These are phyloP conservation scores for Drosophila pseudoananassae DNA, from an alignment of 1,140 invertebrate species.

Conservation along the genomic window DNA sequence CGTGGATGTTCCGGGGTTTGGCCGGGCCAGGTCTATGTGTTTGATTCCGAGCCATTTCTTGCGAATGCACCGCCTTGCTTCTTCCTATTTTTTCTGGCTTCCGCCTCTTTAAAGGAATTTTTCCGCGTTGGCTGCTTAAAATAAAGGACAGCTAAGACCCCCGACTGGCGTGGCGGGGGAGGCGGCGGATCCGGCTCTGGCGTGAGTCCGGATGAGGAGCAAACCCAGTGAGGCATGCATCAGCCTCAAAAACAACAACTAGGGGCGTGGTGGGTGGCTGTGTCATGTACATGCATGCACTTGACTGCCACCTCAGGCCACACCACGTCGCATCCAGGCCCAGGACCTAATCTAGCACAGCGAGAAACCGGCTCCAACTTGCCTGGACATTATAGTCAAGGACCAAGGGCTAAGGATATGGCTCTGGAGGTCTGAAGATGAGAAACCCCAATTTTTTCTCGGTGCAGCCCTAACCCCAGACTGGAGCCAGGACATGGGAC, in stretches of 20 bases:
- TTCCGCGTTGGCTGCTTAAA: constrained; percentile 74
- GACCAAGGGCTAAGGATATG: too few species aligned
- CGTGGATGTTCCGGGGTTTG: constrained; percentile 20
- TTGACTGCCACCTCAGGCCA: constrained; percentile 32
- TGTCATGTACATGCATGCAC: constrained; percentile 33
- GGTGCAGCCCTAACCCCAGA: constrained; percentile 5
- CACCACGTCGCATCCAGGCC: constrained; percentile 22
- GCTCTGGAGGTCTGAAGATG: too few species aligned
- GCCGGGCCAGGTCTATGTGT: constrained; percentile 26
- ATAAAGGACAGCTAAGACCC: constrained; percentile 58
- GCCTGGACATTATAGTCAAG: too few species aligned
- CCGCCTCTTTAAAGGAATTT: constrained; percentile 43
- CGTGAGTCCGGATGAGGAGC: not conserved
- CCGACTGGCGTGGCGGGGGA: constrained; percentile 7
- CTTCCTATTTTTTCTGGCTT: not conserved
- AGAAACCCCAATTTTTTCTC: not conserved
- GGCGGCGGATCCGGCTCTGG: not conserved
- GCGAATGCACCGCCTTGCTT: not conserved
- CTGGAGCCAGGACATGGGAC: constrained; percentile 16
- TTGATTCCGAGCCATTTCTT: constrained; percentile 43
- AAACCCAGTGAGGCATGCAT: constrained; percentile 43
- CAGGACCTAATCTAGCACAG: constrained; percentile 2
- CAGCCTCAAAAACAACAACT: constrained; percentile 25
- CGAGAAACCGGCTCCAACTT: not conserved
- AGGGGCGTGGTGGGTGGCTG: not conserved